Percentiles rank a stretch among this genome's conserved stretches.
These are phyloP conservation scores for Tricholaema leucomelas DNA, from an alignment of 2,113 vertebrate species.

Conservation along the genomic window DNA sequence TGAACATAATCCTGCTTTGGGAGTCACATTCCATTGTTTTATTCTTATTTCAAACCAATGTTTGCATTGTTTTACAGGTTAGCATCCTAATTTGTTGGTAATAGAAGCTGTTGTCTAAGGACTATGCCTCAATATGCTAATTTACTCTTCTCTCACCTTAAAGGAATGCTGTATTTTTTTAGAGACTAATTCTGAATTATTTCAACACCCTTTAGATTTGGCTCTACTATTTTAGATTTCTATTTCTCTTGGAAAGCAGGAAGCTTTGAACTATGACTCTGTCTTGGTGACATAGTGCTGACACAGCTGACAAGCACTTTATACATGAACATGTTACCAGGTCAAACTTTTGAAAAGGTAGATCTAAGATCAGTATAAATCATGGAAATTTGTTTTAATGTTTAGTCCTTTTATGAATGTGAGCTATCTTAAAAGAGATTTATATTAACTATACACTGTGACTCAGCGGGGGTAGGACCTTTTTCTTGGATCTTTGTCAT, in stretches of 20 bases:
- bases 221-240: not conserved
- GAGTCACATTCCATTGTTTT: not conserved
- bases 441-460: not conserved
- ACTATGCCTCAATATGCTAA: not conserved
- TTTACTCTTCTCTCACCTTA: slow-evolving; percentile 27
- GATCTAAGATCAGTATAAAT: not conserved
- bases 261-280: not conserved
- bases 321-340: not conserved
- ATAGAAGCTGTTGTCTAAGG: slow-evolving; percentile 7
- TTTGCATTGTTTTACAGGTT: slow-evolving; percentile 33
- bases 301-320: not conserved
- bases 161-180: not conserved
- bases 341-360: not conserved
- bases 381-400: slow-evolving; percentile 29
- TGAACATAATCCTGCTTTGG: not conserved
- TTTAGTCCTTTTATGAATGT: not conserved
- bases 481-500: not conserved
- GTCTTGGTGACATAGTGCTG: not conserved
- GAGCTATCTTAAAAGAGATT: not conserved
- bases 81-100: slow-evolving; percentile 40
- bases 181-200: not conserved
- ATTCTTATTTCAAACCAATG: slow-evolving; percentile 46
- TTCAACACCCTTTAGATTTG: not conserved
- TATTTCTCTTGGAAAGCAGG: not conserved
- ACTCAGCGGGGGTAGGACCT: not conserved